Evolutionary conservation across 2,888 invertebrate genomes (phyloP), one percentile per base, ranked within the genome.

Genomic region (Ochropleura plecta): DNA sequence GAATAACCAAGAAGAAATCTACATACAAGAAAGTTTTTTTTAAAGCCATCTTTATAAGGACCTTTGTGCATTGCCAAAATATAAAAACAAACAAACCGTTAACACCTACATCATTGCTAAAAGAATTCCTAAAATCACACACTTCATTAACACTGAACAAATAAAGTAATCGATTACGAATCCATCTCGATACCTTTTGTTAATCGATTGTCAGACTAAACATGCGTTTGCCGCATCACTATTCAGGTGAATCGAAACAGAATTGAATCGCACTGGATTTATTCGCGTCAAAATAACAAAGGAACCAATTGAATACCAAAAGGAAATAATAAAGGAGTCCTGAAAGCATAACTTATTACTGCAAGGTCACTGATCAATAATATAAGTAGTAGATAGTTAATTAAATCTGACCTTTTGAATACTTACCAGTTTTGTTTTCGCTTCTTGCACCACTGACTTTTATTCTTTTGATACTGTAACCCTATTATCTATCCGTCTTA

Each of bases 321-420:
- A 84, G 44, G 73, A 82, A 79, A 79, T 68, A 82, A 82, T 48
- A 76, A 82, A 77, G 63, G 18, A 66, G 8, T n/a, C 20, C 69
- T 81, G 74, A 84, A 83, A 81, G 81, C 73, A 70, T 84, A 81
- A 78, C 73, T 71, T 78, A 72, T 72, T 74, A 66, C 40, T 80
- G 77, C 77, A 82, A 83, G 80, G 76, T 76, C 72, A 81, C 63
- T 73, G 69, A 78, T 83, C 71, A 82, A 64, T 77, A 81, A 69
- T 49, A 7, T 59, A 18, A 49, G 84, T 74, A 30, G 73, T 62
- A 62, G 57, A 0, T 10, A 75, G 16, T 4, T 51, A 30, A 2
- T 20, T 10, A 70, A 70, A 68, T 71, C 42, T 18, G 70, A 30
- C 62, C 12, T 73, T 83, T 18, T 63, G 14, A 14, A 77, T 48